phyloP scores from a whole-genome alignment of 2,797 vertebrate species.

The Mycteria americana region DNA sequence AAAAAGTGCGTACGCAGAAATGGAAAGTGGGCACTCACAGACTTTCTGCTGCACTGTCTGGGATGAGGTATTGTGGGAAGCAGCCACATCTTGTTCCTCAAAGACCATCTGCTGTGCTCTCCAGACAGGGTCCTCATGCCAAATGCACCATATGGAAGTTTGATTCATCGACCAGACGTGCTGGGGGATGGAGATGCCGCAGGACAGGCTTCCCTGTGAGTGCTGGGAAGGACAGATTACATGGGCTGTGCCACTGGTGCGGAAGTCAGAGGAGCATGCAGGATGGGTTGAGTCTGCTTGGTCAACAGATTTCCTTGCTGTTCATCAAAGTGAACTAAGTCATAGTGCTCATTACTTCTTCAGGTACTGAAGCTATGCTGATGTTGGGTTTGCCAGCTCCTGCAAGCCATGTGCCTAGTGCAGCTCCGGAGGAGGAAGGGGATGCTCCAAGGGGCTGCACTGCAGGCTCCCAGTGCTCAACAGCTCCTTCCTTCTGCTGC shows the following conservation, averaged over 20 bases:
- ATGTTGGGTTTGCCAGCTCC: background rate
- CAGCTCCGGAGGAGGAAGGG: background rate
- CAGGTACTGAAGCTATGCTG: background rate
- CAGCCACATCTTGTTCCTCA: background rate
- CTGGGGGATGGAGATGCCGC: background rate
- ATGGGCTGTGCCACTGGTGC: background rate
- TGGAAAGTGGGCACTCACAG: background rate
- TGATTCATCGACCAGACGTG: background rate
- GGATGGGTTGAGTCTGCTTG: background rate
- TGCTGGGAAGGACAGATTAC: background rate
- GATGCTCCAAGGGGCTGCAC: background rate
- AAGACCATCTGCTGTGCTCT: background rate
- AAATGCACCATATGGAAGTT: background rate
- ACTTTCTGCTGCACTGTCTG: background rate
- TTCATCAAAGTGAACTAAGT: background rate
- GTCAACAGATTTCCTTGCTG: background rate
- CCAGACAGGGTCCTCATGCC: background rate
- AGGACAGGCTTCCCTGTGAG: background rate
- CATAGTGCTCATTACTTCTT: background rate
- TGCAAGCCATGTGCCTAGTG: background rate
- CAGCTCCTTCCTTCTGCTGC: background rate
- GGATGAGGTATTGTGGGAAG: background rate
- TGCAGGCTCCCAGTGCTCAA: rapidly evolving
- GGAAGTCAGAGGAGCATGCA: background rate
- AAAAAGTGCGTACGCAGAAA: background rate